phyloP scores from a whole-genome alignment of 2,888 invertebrate genomes.

The Zele albiditarsus region DNA sequence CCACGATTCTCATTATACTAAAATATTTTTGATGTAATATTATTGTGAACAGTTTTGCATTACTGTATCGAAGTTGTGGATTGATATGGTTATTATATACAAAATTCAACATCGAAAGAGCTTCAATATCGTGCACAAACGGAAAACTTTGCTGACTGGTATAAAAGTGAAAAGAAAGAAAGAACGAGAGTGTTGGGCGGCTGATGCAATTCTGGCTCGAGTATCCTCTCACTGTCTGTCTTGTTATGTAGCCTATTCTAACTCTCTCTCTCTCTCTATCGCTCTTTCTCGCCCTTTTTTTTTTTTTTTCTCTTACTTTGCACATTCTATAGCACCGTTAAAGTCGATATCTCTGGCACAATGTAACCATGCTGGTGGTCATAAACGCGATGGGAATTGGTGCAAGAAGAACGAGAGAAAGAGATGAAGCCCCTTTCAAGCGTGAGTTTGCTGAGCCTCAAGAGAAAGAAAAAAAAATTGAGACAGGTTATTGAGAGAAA shows the following conservation, averaged over 20 bases:
- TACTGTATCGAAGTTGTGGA: too few relatives aligned
- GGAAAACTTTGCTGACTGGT: background rate
- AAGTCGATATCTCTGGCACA: constrained; percentile 23
- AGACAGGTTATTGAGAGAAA: constrained; percentile 17
- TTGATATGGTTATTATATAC: background rate
- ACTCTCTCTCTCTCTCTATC: background rate
- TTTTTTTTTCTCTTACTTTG: background rate
- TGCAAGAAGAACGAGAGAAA: background rate
- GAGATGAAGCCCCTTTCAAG: background rate
- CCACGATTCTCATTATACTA: too few relatives aligned
- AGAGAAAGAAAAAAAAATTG: background rate
- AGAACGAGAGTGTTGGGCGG: background rate
- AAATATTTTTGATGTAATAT: too few relatives aligned
- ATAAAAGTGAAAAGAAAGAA: background rate
- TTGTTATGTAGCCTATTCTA: background rate
- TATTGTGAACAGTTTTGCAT: too few relatives aligned
- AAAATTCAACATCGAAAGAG: background rate
- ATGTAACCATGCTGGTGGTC: constrained; percentile 19
- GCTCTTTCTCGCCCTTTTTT: background rate
- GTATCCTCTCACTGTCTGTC: constrained; percentile 1
- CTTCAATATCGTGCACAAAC: background rate
- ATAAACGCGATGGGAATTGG: constrained; percentile 33
- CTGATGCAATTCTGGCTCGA: background rate
- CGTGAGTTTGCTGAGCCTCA: constrained; percentile 8
- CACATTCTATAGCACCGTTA: background rate